phyloP scores from a whole-genome alignment of 2,797 vertebrate genomes.

The Silurus aristotelis region DNA sequence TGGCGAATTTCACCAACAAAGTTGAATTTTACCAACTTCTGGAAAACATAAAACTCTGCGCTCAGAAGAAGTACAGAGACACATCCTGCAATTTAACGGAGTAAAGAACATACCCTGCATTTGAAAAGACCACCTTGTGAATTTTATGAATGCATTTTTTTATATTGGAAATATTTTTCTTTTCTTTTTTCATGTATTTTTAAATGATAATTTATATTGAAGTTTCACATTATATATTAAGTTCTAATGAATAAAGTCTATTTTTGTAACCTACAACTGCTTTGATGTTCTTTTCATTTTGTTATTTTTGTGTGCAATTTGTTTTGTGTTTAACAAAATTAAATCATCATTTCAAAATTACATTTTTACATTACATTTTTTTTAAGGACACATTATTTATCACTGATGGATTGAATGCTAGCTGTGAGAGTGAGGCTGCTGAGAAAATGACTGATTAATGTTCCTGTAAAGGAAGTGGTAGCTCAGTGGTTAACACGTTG shows the following conservation, averaged over 20 bases:
- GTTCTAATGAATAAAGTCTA: background rate
- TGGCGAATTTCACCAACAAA: too few species aligned
- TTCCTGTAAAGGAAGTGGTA: background rate
- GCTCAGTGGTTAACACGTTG: too few species aligned
- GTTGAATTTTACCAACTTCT: background rate
- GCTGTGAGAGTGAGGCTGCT: background rate
- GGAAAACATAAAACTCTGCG: constrained; percentile 1
- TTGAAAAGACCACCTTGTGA: too few species aligned
- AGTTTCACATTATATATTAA: background rate
- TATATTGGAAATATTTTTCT: background rate
- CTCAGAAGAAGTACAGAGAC: background rate
- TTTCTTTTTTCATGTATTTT: background rate
- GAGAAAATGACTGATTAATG: background rate
- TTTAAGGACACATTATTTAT: background rate
- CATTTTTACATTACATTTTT: background rate
- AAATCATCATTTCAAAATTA: background rate
- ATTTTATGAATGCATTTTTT: background rate
- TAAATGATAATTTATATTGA: background rate
- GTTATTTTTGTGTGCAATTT: background rate
- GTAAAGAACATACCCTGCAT: too few species aligned
- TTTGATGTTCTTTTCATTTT: background rate
- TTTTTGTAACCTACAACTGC: background rate
- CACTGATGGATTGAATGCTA: background rate
- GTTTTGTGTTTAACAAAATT: background rate
- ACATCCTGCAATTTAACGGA: background rate